These are phyloP conservation scores for Acrobasis repandana DNA, from an alignment of 2,888 invertebrate genomes.

Conservation along the genomic window DNA sequence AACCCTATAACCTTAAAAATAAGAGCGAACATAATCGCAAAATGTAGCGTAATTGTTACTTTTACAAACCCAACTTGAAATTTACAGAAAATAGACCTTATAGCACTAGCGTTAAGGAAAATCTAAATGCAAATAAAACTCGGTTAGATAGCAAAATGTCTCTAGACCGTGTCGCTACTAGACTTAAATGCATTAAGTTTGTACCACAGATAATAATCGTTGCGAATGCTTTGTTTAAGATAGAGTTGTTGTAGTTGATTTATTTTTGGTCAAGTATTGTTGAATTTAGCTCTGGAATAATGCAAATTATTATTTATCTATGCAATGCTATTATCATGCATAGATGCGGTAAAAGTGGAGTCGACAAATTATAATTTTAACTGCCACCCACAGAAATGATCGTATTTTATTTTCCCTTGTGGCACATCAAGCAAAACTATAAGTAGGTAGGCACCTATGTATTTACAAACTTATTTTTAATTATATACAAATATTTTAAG, in stretches of 20 bases:
- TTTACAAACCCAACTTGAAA: slow-evolving; percentile 32
- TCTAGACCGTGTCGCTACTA: slow-evolving; percentile 80
- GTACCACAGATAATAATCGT: slow-evolving; percentile 81
- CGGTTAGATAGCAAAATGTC: slow-evolving; percentile 68
- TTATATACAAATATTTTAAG: too few species aligned
- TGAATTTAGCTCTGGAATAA: slow-evolving; percentile 63
- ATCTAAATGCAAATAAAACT: slow-evolving; percentile 38
- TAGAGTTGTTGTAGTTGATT: slow-evolving; percentile 79
- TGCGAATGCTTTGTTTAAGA: slow-evolving; percentile 80
- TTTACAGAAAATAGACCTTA: slow-evolving; percentile 49
- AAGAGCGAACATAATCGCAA: slow-evolving; percentile 42
- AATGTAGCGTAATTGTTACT: slow-evolving; percentile 35
- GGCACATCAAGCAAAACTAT: too few species aligned
- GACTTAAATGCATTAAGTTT: slow-evolving; percentile 81
- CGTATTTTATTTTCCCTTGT: too few species aligned
- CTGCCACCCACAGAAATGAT: not conserved
- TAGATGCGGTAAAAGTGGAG: slow-evolving; percentile 22
- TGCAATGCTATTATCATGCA: slow-evolving; percentile 27
- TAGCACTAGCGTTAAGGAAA: slow-evolving; percentile 38
- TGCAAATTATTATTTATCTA: slow-evolving; percentile 46
- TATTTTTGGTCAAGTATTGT: slow-evolving; percentile 76
- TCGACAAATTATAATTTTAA: not conserved
- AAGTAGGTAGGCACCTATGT: too few species aligned
- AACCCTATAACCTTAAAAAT: slow-evolving; percentile 39
- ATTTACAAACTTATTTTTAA: too few species aligned